Base-by-base conservation (phyloP, 2,888 invertebrate genomes). In the Heliconius erato region DNA sequence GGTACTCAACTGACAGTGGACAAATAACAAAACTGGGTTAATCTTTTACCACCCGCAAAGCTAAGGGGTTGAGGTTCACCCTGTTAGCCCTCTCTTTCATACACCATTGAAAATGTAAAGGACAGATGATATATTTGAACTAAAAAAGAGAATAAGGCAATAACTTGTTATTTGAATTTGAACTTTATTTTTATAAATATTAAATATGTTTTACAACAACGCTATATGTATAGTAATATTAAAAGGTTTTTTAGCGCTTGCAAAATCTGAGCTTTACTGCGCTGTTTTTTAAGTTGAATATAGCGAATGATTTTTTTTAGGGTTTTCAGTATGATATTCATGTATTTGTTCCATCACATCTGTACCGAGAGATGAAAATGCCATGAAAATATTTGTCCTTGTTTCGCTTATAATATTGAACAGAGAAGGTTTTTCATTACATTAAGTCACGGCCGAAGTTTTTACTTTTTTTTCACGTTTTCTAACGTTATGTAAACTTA, bases 11-110 rank as follows among this genome's bases (percentile, higher is more conserved):
- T 95, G 95, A 95, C 95, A 95, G 94, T 95, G 95, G 95, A 96
- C 95, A 96, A 96, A 96, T 95, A 95, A 95, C 95, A 95, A 95
- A 95, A 96, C 95, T 96, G 94, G 95, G 95, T 96, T 96, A 96
- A 96, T 95, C 95, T 95, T 95, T 95, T 93, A 93, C 95, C 95
- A 92, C 95, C 95, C 95, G 93, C 91, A 85, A 91, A 87, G 90
- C 86, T 87, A 84, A 91, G 94, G 93, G 94, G 92, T 91, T 90
- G 94, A 92, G 93, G 91, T 88, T 91, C 94, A 93, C 94, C 95
- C 95, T 88, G 87, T 84, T 72, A 82, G 85, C 85, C 90, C 88
- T 94, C 94, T 91, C 94, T 90, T 89, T 95, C 92, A 86, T 79
- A 79, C 86, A 79, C 85, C 88, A 91, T 90, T 89, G 88, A 90